Evolutionary conservation across 2,888 invertebrate genomes (phyloP), one percentile per base, ranked within the genome.

Genomic region (Epirrhoe alternata): DNA sequence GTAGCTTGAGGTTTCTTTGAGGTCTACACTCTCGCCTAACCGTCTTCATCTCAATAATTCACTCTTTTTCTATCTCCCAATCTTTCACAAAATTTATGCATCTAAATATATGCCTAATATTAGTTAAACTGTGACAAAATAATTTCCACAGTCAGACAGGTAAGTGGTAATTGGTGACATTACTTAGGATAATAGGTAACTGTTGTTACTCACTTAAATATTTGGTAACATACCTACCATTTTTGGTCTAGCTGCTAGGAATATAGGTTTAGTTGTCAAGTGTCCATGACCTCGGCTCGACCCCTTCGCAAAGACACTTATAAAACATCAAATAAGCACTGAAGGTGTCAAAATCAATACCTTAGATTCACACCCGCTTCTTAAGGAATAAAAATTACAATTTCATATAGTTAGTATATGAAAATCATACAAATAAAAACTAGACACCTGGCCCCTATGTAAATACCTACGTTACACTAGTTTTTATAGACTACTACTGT

Each of bases 281-380:
- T 74, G 79, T 74, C 86, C 86, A 77, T 86, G 85, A 88, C 86
- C 88, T 81, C 80, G 72, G 74, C 58, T 38, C 12, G 38, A 12
- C 38, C 12, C 12, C 61, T 71, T 66, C 72, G 81, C 76, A 75
- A n/a, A 77, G 78, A 82, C 79, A 79, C 75, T 78, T 78, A 81
- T 79, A 78, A 83, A 83, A 75, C 76, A 76, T 78, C 82, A 74
- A 75, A 78, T 78, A 86, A 85, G 85, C 76, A 84, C 74, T 69
- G 76, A 74, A 83, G 78, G 85, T 85, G 88, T 83, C 75, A 88
- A 87, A 86, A 84, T 74, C 82, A 86, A 86, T 82, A 86, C 70
- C 74, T 78, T 73, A 74, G 76, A 79, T 85, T 86, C 77, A 80
- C 85, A 83, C 84, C 66, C 70, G 59, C 77, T 74, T 71, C 71